Evolutionary conservation across 2,797 vertebrate genomes (phyloP).

Genomic region (Sternarchorhynchus goeldii): DNA sequence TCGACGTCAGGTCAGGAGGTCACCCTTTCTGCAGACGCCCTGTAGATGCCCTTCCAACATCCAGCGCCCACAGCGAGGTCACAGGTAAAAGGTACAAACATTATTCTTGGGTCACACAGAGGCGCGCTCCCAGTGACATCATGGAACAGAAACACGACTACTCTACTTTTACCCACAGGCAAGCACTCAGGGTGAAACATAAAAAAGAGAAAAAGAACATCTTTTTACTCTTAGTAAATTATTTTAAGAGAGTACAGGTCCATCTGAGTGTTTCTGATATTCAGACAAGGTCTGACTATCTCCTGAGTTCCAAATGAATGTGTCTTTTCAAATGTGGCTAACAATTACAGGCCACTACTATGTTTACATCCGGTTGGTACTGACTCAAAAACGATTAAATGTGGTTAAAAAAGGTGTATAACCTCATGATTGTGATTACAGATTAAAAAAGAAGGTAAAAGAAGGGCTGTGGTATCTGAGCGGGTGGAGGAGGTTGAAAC

Average conservation of each 20-base stretch:
- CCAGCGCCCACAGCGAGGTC: neutral
- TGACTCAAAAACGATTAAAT: neutral
- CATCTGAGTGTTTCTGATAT: no score
- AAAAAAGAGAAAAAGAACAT: no score
- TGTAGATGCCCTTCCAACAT: neutral
- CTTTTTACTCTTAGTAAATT: no score
- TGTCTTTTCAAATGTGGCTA: no score
- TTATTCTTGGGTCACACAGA: neutral
- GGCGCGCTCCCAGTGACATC: neutral
- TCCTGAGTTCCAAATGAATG: no score
- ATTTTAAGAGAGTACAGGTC: no score
- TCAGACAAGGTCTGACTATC: no score
- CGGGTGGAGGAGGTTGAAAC: conserved; percentile 5
- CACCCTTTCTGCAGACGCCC: neutral
- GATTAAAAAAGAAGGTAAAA: neutral
- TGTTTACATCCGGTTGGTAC: neutral
- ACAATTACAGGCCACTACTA: no score
- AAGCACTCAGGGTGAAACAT: no score
- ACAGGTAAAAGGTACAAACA: neutral
- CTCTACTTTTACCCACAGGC: no score
- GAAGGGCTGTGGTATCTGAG: neutral
- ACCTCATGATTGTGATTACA: neutral
- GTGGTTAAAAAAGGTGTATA: neutral
- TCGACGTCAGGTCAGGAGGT: conserved; percentile 9
- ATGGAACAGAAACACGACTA: neutral